These are phyloP conservation scores for Ypsolopha sequella DNA, from an alignment of 2,888 invertebrate genomes.

Conservation along the genomic window DNA sequence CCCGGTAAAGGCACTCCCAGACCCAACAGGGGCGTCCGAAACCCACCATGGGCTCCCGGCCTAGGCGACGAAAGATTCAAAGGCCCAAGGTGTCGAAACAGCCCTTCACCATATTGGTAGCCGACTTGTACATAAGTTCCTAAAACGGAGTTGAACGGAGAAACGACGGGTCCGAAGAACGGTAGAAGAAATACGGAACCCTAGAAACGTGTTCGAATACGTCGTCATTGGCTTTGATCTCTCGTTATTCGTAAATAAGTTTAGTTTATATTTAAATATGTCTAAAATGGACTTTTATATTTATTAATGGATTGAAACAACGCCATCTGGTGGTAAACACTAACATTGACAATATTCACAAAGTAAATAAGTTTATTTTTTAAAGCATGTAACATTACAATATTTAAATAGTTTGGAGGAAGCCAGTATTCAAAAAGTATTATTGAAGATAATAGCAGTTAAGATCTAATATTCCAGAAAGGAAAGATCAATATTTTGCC, in stretches of 20 bases:
- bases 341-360: too few relatives aligned
- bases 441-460: too few relatives aligned
- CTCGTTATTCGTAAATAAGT: background rate
- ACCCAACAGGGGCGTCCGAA: constrained; percentile 34
- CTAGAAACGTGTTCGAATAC: background rate
- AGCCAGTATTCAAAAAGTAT: too few relatives aligned
- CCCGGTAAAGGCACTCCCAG: constrained; percentile 34
- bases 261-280: background rate
- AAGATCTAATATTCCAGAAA: too few relatives aligned
- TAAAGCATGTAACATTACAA: too few relatives aligned
- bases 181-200: too few relatives aligned
- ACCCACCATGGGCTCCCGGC: constrained; percentile 50
- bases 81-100: constrained; percentile 48
- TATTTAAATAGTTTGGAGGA: too few relatives aligned
- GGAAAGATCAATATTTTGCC: background rate
- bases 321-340: too few relatives aligned
- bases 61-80: constrained; percentile 50
- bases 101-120: constrained; percentile 53
- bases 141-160: background rate
- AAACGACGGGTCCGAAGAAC: background rate
- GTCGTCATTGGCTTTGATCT: background rate
- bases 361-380: too few relatives aligned
- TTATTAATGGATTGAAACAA: background rate
- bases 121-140: background rate
- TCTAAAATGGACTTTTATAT: background rate